A percentile compares a stretch with the other conserved stretches of the same genome.
phyloP scores from a whole-genome alignment of 37 sponge, comb jelly and placozoan species.

The Haliclona indistincta region DNA sequence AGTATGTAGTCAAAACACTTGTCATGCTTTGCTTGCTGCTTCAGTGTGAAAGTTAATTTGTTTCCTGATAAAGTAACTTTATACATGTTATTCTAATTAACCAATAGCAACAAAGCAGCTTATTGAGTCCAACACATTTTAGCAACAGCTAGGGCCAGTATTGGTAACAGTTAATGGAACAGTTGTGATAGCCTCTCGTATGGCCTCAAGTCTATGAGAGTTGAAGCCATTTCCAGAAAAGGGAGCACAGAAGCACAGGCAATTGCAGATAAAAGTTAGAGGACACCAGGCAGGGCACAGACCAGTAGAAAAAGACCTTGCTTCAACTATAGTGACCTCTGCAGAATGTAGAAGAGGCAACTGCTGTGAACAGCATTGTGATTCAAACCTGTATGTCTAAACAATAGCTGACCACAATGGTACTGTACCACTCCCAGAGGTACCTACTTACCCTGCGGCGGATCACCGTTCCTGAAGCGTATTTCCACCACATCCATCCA shows the following conservation, averaged over 20 bases:
- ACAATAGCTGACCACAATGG: neutral
- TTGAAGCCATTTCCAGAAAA: slow-evolving; percentile 73
- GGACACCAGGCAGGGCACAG: slow-evolving; percentile 71
- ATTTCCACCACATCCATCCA: slow-evolving; percentile 86
- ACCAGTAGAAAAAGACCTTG: slow-evolving; percentile 74
- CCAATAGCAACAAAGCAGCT: too few species aligned
- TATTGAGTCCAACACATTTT: too few species aligned
- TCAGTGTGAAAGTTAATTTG: too few species aligned
- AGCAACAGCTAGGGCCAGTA: neutral
- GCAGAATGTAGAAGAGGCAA: neutral
- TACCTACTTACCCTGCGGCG: too few species aligned
- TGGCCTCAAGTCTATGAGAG: slow-evolving; percentile 29
- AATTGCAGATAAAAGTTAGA: slow-evolving; percentile 63
- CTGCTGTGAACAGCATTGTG: neutral
- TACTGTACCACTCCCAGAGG: too few species aligned
- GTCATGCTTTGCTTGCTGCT: too few species aligned
- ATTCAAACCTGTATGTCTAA: neutral
- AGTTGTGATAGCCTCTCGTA: slow-evolving; percentile 34
- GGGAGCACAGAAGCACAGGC: slow-evolving; percentile 61
- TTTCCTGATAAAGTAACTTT: too few species aligned
- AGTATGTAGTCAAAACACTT: too few species aligned
- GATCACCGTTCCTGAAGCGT: slow-evolving; percentile 24
- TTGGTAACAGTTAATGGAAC: neutral
- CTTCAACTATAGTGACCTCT: slow-evolving; percentile 37
- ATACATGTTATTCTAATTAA: too few species aligned